Conservation (phyloP, 1,140 invertebrate species). For the Bathynomus jamesi region DNA sequence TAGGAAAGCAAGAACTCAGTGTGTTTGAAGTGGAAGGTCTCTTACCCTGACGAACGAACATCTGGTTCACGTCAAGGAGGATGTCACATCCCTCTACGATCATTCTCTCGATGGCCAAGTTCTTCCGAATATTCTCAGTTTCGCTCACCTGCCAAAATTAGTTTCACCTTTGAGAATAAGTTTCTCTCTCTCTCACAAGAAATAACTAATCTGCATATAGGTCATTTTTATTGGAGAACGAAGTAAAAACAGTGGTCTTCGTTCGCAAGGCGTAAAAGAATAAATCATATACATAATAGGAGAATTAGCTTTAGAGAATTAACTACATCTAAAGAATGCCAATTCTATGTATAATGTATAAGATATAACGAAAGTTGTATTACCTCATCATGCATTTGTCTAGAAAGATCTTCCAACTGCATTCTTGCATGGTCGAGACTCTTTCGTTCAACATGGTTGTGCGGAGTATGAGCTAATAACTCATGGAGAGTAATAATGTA, state of each 20-base stretch:
- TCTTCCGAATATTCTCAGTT: conserved; percentile 88
- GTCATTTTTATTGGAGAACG: background rate
- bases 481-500: conserved; percentile 90
- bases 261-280: no score
- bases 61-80: conserved; percentile 86
- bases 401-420: conserved; percentile 66
- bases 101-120: conserved; percentile 87
- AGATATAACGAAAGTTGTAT: no score
- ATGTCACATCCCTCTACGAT: conserved; percentile 93
- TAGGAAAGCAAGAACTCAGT: conserved; percentile 33
- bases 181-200: no score
- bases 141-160: conserved; percentile 65
- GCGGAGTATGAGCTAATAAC: conserved; percentile 81
- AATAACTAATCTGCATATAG: background rate
- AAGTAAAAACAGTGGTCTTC: no score
- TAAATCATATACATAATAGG: no score
- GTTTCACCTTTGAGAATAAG: background rate
- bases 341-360: no score
- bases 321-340: no score
- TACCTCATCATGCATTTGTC: conserved; percentile 77
- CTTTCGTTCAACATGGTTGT: conserved; percentile 88
- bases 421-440: conserved; percentile 79
- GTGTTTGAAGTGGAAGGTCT: conserved; percentile 22
- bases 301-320: no score
- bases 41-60: conserved; percentile 74